Conservation (phyloP, 1,140 invertebrate genomes). For the Drosophila carrolli region DNA sequence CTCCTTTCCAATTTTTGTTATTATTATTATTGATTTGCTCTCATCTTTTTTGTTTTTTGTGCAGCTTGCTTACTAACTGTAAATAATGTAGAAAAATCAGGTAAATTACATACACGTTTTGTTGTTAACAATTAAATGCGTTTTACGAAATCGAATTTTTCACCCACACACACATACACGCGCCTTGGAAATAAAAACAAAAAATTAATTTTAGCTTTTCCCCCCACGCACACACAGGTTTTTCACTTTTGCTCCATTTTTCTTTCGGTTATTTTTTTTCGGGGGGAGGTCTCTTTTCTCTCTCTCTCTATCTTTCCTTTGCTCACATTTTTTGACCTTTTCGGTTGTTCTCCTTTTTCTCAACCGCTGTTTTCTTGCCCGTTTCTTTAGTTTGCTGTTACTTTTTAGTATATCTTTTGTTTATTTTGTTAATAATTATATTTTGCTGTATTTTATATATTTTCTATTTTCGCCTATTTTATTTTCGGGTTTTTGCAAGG, state of each 20-base stretch:
- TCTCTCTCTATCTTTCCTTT: not conserved
- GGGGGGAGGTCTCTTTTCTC: slow-evolving; percentile 21
- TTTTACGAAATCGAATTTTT: slow-evolving; percentile 59
- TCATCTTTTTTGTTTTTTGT: slow-evolving; percentile 44
- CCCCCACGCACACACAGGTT: slow-evolving; percentile 48
- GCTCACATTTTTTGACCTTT: slow-evolving; percentile 52
- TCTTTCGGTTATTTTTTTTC: slow-evolving; percentile 46
- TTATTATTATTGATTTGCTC: slow-evolving; percentile 53
- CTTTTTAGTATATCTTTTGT: not conserved
- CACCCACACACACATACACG: slow-evolving; percentile 25
- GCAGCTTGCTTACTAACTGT: slow-evolving; percentile 54
- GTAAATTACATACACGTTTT: slow-evolving; percentile 33
- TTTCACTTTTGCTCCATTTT: slow-evolving; percentile 77
- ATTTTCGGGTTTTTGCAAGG: slow-evolving; percentile 54
- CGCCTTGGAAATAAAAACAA: slow-evolving; percentile 72
- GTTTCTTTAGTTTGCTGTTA: slow-evolving; percentile 20
- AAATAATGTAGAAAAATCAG: slow-evolving; percentile 19
- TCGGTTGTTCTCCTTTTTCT: slow-evolving; percentile 48
- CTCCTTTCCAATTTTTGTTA: slow-evolving; percentile 25
- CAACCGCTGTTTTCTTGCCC: slow-evolving; percentile 13
- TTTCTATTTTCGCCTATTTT: slow-evolving; percentile 22
- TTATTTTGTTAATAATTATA: slow-evolving; percentile 24
- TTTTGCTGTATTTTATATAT: slow-evolving; percentile 23
- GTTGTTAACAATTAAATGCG: slow-evolving; percentile 66
- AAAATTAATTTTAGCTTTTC: slow-evolving; percentile 82